A percentile compares a stretch with the other conserved stretches of the same genome.
Evolutionary conservation across 1,140 invertebrate genomes (phyloP).

Genomic region (Drosophila carrolli): DNA sequence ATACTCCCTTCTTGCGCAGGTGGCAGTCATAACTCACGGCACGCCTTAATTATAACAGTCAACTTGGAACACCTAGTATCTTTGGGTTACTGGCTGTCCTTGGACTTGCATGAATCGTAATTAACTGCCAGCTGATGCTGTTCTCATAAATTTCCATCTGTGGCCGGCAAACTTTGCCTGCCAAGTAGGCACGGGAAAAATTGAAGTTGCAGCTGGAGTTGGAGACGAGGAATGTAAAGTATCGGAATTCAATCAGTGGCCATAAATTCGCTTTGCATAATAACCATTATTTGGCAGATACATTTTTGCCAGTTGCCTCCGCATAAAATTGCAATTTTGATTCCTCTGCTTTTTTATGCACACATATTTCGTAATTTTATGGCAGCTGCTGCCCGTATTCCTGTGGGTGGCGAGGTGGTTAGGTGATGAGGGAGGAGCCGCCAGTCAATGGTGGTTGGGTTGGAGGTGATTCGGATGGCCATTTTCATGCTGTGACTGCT

Average conservation of each 20-base stretch:
- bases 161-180: conserved; percentile 19
- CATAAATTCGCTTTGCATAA: conserved; percentile 74
- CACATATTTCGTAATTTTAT: conserved; percentile 70
- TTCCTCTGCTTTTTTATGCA: conserved; percentile 25
- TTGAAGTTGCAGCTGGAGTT: neutral
- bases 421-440: neutral
- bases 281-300: conserved; percentile 49
- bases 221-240: conserved; percentile 12
- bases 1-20: conserved; percentile 6
- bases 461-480: conserved; percentile 1
- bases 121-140: conserved; percentile 68
- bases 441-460: neutral
- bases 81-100: conserved; percentile 5
- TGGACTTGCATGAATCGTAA: conserved; percentile 44
- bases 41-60: conserved; percentile 64
- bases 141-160: conserved; percentile 56
- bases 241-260: conserved; percentile 69
- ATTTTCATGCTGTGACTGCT: conserved; percentile 37
- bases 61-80: conserved; percentile 34
- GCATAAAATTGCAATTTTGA: conserved; percentile 73
- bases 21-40: conserved; percentile 49
- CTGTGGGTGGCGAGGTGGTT: neutral
- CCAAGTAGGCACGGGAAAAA: conserved; percentile 12
- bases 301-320: conserved; percentile 55
- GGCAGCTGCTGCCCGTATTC: conserved; percentile 47